A percentile compares a stretch with the other conserved stretches of the same genome.
Conservation (phyloP, 2,113 vertebrate genomes). For the Vanacampus margaritifer region DNA sequence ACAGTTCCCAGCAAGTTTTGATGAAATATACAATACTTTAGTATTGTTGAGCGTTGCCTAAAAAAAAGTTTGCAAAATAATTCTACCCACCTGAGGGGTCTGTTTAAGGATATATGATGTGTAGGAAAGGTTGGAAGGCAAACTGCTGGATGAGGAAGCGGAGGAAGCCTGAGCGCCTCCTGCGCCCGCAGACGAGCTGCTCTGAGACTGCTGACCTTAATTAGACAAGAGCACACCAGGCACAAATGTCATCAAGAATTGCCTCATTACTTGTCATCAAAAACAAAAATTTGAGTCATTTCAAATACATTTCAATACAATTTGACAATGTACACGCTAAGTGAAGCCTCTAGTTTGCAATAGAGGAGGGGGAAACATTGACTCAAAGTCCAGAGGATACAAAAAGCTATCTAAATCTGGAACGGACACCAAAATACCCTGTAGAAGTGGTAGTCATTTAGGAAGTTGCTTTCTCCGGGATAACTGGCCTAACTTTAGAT, state of each 20-base stretch:
- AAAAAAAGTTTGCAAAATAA: neutral
- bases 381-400: neutral
- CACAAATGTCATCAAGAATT: constrained; percentile 30
- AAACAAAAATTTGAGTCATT: neutral
- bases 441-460: neutral
- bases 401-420: neutral
- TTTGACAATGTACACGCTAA: neutral
- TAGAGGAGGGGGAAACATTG: neutral
- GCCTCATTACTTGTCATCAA: neutral
- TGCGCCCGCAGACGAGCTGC: constrained; percentile 56
- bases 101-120: constrained; percentile 98
- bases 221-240: constrained; percentile 37
- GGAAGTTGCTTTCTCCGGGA: neutral
- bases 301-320: constrained; percentile 11
- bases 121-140: constrained; percentile 91
- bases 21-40: neutral
- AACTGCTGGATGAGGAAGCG: constrained; percentile 75
- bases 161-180: constrained; percentile 73
- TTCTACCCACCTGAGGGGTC: constrained; percentile 78
- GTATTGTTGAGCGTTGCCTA: neutral
- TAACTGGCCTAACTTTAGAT: neutral
- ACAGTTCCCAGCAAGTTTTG: neutral
- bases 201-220: constrained; percentile 85
- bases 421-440: neutral
- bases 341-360: neutral